Base-by-base conservation (phyloP, 2,797 vertebrate species). In the Sebastolobus alascanus region DNA sequence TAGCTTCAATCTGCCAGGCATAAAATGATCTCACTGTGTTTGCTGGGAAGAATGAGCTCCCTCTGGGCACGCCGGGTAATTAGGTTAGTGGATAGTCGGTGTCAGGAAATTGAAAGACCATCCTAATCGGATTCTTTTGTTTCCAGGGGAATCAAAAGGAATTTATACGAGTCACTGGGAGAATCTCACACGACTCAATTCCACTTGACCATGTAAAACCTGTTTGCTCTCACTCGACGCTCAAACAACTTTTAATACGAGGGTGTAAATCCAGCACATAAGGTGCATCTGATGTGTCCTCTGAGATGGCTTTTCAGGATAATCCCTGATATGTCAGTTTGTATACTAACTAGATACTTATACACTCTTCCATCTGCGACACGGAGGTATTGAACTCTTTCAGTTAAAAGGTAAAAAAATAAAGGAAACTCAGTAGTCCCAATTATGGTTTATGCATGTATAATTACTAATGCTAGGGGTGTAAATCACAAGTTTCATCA, bases 41-140 rank as follows among this genome's bases (percentile, higher is more conserved):
- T 96, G 96, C 96, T 95, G 96, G 96, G 97, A 96, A 97, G 95
- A 95, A 94, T 87, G 92, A 96, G 94, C 96, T 94, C 96, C 96
- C 96, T 96, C 92, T 35, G 88, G 97, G 97, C 96, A 96, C 95
- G 89, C 94, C 94, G 96, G 96, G 96, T 98, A 99, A 99, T 99
- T 99, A 98, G 96, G 97, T 99, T 99, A 98, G 97, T 97, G 97
- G 97, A 97, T 97, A 97, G 97, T 97, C 97, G 96, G 95, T 97
- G 97, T 98, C 97, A 98, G 97, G 97, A 97, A 99, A 99, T 98
- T 98, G 98, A 99, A 98, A 99, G 97, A 97, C 96, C 95, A 95
- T 96, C 95, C 97, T 81, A 97, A 97, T 98, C 97, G 96, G 96
- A 97, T 98, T 98, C 94, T 93, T 96, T 96, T 96, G 94, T 97